These are phyloP conservation scores for Tachystola acroxantha DNA, from an alignment of 2,888 invertebrate genomes.

Conservation along the genomic window DNA sequence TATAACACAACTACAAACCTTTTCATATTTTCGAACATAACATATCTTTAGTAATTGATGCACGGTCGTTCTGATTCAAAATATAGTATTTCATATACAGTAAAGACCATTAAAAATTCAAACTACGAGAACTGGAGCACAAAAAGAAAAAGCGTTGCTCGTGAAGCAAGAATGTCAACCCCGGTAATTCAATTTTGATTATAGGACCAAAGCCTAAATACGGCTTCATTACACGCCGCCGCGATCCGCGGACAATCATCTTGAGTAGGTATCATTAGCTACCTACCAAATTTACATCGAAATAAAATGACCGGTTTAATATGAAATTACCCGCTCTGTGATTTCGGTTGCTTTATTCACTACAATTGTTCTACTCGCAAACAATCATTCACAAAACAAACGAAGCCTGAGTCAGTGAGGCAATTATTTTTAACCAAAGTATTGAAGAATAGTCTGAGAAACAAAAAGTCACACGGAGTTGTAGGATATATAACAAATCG, in stretches of 20 bases:
- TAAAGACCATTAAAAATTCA: conserved; percentile 57
- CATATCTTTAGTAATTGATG: conserved; percentile 17
- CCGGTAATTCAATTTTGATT: conserved; percentile 77
- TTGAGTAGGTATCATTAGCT: conserved; percentile 66
- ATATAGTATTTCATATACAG: conserved; percentile 23
- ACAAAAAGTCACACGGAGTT: too few species aligned
- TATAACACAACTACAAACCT: too few species aligned
- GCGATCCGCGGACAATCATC: conserved; percentile 72
- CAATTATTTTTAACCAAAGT: conserved; percentile 7
- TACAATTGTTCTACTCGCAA: conserved; percentile 3
- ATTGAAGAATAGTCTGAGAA: too few species aligned
- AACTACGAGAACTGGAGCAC: conserved; percentile 69
- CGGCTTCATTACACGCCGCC: conserved; percentile 66
- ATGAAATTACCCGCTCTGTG: conserved; percentile 61
- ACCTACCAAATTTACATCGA: conserved; percentile 57
- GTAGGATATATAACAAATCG: too few species aligned
- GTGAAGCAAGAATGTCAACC: conserved; percentile 70
- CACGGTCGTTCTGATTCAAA: conserved; percentile 25
- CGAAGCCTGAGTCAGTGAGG: conserved; percentile 4
- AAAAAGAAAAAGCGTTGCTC: conserved; percentile 66
- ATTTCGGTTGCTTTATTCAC: conserved; percentile 49
- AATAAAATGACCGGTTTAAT: conserved; percentile 67
- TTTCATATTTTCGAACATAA: too few species aligned
- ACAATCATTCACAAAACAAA: conserved; percentile 8
- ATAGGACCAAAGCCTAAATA: conserved; percentile 74